Conservation (phyloP, 2,888 invertebrate genomes). For the Drosophila birchii region DNA sequence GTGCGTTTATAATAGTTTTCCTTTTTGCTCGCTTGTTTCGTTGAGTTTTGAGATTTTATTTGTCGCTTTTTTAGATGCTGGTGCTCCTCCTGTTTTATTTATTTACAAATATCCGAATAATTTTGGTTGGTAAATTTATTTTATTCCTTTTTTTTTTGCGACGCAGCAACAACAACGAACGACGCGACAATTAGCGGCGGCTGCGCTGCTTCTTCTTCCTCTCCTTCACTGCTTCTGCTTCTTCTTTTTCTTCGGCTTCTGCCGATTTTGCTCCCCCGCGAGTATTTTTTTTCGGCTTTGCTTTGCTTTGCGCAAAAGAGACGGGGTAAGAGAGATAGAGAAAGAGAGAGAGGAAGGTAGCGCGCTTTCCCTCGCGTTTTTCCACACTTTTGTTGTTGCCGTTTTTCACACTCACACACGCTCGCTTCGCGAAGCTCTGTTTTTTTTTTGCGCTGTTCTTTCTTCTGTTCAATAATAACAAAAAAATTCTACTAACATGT, state of each 20-base stretch:
- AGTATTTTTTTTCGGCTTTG: constrained; percentile 62
- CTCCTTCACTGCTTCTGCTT: constrained; percentile 31
- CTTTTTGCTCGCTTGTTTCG: constrained; percentile 15
- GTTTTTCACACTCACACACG: constrained; percentile 27
- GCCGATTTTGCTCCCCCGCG: constrained; percentile 44
- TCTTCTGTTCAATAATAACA: constrained; percentile 42
- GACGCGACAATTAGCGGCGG: constrained; percentile 70
- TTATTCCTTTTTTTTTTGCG: constrained; percentile 49
- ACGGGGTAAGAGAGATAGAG: not conserved
- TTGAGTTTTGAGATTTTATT: constrained; percentile 5
- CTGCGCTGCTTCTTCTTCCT: constrained; percentile 67
- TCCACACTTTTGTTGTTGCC: constrained; percentile 26
- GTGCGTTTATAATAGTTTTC: constrained; percentile 43
- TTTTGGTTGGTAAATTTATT: constrained; percentile 23
- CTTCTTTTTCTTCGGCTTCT: constrained; percentile 30
- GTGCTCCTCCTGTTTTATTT: constrained; percentile 12
- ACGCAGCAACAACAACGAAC: constrained; percentile 41
- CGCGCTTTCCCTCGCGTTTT: constrained; percentile 27
- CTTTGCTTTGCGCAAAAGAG: constrained; percentile 52
- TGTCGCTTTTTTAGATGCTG: not conserved
- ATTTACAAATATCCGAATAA: constrained; percentile 13
- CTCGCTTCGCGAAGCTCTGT: constrained; percentile 28
- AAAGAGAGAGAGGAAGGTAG: constrained; percentile 1
- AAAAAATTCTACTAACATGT: constrained; percentile 32
- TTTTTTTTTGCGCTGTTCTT: constrained; percentile 26